phyloP scores from a whole-genome alignment of 2,888 invertebrate species.

The Thecophora atra region DNA sequence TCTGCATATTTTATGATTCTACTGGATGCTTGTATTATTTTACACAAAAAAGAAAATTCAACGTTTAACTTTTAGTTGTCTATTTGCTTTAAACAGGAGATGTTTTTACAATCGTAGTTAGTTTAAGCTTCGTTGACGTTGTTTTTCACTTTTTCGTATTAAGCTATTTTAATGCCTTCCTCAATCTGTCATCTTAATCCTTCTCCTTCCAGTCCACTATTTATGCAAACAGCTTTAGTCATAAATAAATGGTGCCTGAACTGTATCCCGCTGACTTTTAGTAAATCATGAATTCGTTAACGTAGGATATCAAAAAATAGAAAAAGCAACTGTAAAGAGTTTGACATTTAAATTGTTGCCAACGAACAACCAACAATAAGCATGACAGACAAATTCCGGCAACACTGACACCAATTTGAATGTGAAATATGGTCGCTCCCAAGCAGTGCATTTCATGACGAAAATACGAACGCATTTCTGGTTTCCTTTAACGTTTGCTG shows the following conservation, averaged over 20 bases:
- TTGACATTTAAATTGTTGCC: background rate
- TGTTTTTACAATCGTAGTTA: too few species aligned
- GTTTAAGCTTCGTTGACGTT: too few species aligned
- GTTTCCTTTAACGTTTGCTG: conserved; percentile 19
- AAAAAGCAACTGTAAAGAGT: background rate
- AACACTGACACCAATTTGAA: conserved; percentile 25
- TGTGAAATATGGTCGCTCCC: conserved; percentile 29
- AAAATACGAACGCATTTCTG: conserved; percentile 26
- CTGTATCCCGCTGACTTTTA: conserved; percentile 13
- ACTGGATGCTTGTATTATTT: too few species aligned
- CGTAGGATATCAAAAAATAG: background rate
- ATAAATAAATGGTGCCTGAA: background rate
- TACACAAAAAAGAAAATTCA: too few species aligned
- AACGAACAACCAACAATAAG: conserved; percentile 4
- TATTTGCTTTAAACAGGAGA: too few species aligned
- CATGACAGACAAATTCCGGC: conserved; percentile 31
- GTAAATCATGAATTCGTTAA: background rate
- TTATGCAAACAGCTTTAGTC: conserved; percentile 11
- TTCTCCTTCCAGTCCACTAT: background rate
- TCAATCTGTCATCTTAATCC: conserved; percentile 1
- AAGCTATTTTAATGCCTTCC: conserved; percentile 8
- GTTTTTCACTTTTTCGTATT: background rate
- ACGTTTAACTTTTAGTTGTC: too few species aligned
- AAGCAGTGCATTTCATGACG: conserved; percentile 23
- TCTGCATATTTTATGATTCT: background rate